A percentile compares a stretch with the other conserved stretches of the same genome.
phyloP scores from a whole-genome alignment of 1,140 invertebrate species.

The Phymastichus coffea region DNA sequence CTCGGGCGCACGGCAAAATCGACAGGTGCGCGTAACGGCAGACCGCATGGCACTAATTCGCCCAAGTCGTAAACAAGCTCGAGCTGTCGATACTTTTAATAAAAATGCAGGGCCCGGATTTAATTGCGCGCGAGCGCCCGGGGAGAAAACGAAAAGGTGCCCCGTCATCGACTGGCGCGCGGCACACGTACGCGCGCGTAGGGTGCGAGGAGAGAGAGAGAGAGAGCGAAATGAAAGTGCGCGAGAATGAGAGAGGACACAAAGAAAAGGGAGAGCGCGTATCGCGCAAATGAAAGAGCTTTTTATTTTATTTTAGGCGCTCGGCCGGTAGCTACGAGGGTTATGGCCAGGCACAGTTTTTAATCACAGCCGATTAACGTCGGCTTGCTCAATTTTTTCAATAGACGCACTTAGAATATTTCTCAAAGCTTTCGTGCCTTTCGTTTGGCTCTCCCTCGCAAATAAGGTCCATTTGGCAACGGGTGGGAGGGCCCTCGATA shows the following conservation, averaged over 20 bases:
- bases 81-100: constrained; percentile 57
- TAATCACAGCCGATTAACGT: constrained; percentile 15
- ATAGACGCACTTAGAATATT: too few relatives aligned
- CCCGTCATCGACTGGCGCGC: constrained; percentile 27
- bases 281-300: constrained; percentile 12
- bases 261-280: constrained; percentile 1
- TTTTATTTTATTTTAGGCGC: constrained; percentile 9
- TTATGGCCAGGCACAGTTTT: too few relatives aligned
- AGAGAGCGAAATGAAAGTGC: constrained; percentile 26
- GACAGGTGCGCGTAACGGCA: constrained; percentile 20
- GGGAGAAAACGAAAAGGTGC: constrained; percentile 26
- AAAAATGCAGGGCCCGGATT: constrained; percentile 52
- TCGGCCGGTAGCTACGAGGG: neutral
- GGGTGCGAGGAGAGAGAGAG: constrained; percentile 33
- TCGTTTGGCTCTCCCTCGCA: too few relatives aligned
- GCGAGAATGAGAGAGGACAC: neutral
- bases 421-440: too few relatives aligned
- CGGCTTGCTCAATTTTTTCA: too few relatives aligned
- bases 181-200: constrained; percentile 30
- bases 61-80: constrained; percentile 51
- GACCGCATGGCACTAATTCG: constrained; percentile 45
- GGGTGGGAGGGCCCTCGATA: too few relatives aligned
- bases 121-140: constrained; percentile 41
- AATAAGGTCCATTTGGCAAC: too few relatives aligned
- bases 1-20: too few relatives aligned